Conservation (phyloP, 2,797 vertebrate species). For the Sylvilagus floridanus region DNA sequence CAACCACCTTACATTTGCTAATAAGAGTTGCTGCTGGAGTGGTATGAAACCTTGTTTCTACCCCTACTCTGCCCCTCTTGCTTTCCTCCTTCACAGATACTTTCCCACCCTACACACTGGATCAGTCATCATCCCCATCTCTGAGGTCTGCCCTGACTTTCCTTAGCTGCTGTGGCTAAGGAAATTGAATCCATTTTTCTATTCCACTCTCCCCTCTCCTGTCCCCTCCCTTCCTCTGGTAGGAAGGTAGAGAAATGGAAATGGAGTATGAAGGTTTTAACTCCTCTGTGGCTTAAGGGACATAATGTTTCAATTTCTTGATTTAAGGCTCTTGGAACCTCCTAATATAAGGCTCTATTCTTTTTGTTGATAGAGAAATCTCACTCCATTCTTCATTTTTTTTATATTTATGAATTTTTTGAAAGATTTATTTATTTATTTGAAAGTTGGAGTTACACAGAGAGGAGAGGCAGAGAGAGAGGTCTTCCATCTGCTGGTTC, state of each 20-base stretch:
- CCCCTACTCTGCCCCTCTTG: background rate
- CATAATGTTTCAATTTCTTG: slow-evolving; percentile 55
- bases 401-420: too few species aligned
- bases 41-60: slow-evolving; percentile 4
- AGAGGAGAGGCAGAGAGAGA: too few species aligned
- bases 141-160: background rate
- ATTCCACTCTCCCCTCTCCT: background rate
- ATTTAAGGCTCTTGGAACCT: background rate
- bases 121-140: background rate
- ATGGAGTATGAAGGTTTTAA: slow-evolving; percentile 7
- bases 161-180: too few species aligned
- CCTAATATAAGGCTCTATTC: slow-evolving; percentile 5
- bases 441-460: too few species aligned
- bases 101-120: background rate
- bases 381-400: background rate
- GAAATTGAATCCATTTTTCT: background rate
- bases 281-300: background rate
- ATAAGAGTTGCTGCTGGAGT: slow-evolving; percentile 47
- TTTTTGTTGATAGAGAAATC: slow-evolving; percentile 15
- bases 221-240: background rate
- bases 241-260: slow-evolving; percentile 35
- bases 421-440: too few species aligned
- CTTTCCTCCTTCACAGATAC: background rate
- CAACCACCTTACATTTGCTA: slow-evolving; percentile 16
- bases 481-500: too few species aligned